Evolutionary conservation across 2,797 vertebrate species (phyloP), one percentile per base, ranked within the genome.

Genomic region (Premnoplex brunnescens): DNA sequence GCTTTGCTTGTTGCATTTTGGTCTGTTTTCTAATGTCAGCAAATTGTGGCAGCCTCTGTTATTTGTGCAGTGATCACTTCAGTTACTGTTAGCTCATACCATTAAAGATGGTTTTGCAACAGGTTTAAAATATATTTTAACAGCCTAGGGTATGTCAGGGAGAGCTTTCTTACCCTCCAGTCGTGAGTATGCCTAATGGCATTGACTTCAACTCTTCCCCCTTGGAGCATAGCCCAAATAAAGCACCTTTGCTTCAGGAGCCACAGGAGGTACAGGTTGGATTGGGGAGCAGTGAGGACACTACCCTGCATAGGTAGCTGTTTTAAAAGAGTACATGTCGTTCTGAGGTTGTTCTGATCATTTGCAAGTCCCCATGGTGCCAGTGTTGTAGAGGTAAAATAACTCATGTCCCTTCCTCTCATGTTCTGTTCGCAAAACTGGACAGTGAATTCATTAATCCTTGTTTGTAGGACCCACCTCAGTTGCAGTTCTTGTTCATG

Each of bases 331-430:
- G 15, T 3, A 9, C 2, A 3, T 39, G 10, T 79, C 3, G 1
- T 51, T 16, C 48, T 73, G 1, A 41, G 34, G 13, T 36, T 49
- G 32, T 3, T 81, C 14, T 52, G 49, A 18, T 66, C 18, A 26
- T 44, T 68, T 85, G 0, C 32, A 52, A 27, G 24, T 63, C 51
- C 27, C 20, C 7, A 0, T 41, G 27, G 71, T 67, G 9, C 26
- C 18, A 12, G 6, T 59, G 41, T 12, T 49, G 7, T 21, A 39
- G 58, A 75, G 30, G 13, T 51, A 30, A 46, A 54, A n/a, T 56
- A 39, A 54, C 49, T 49, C 13, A 24, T 0, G 0, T n/a, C 22
- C 15, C 1, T 39, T 67, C 28, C 46, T 30, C 21, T 83, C 37
- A 13, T 34, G 9, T 28, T 76, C 41, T 39, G 34, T 7, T 64